Evolutionary conservation across 2,888 invertebrate genomes (phyloP).

Genomic region (Nemurella pictetii): DNA sequence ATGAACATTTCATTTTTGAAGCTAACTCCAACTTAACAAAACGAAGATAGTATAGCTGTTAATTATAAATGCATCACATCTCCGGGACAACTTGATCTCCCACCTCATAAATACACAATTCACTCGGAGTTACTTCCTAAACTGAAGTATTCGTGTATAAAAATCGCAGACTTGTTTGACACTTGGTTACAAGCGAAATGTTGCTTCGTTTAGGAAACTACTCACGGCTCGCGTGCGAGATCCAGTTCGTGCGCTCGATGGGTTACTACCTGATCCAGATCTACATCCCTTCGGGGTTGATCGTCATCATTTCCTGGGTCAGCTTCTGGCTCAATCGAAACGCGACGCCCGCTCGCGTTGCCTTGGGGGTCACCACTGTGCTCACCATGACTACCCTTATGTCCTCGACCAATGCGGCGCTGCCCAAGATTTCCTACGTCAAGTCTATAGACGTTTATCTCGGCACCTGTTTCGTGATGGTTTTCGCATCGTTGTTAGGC

Average conservation of each 20-base stretch:
- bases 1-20: background rate
- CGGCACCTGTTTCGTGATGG: conserved; percentile 98
- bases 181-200: background rate
- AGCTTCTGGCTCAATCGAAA: conserved; percentile 96
- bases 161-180: background rate
- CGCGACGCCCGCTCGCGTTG: conserved; percentile 91
- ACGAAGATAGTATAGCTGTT: background rate
- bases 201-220: conserved; percentile 75
- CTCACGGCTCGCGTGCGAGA: conserved; percentile 93
- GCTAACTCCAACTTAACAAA: background rate
- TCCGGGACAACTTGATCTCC: background rate
- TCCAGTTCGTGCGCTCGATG: conserved; percentile 96
- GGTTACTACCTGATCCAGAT: conserved; percentile 98
- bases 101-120: background rate
- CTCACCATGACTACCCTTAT: conserved; percentile 97
- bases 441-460: conserved; percentile 97
- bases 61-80: background rate
- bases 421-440: conserved; percentile 98
- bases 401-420: conserved; percentile 93
- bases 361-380: conserved; percentile 93
- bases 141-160: background rate
- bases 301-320: conserved; percentile 97
- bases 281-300: conserved; percentile 95
- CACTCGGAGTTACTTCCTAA: background rate
- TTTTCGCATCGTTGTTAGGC: conserved; percentile 96